These are phyloP conservation scores for Parasteatoda tepidariorum DNA, from an alignment of 1,140 invertebrate species.

Conservation along the genomic window DNA sequence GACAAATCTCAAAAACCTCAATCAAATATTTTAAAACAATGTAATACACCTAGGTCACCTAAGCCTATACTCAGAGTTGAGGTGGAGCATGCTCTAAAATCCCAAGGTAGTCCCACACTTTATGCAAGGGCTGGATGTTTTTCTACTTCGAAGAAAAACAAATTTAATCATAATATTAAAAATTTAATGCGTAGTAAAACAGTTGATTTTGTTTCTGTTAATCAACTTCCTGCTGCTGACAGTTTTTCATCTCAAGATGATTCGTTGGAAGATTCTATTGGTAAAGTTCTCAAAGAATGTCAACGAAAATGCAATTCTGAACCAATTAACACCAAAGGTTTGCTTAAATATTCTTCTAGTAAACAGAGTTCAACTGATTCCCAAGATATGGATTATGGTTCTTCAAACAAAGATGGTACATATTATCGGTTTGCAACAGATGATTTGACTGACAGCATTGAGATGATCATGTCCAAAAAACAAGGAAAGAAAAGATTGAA, in stretches of 20 bases:
- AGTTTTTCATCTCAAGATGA: slow-evolving; percentile 71
- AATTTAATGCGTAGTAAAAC: slow-evolving; percentile 62
- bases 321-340: slow-evolving; percentile 23
- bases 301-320: slow-evolving; percentile 39
- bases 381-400: slow-evolving; percentile 51
- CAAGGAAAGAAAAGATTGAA: slow-evolving; percentile 49
- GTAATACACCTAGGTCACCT: slow-evolving; percentile 26
- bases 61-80: slow-evolving; percentile 57
- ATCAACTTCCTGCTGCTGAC: slow-evolving; percentile 68
- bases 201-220: slow-evolving; percentile 68
- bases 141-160: slow-evolving; percentile 61
- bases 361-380: slow-evolving; percentile 46
- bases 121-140: slow-evolving; percentile 60
- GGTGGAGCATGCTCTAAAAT: slow-evolving; percentile 55
- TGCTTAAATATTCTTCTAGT: slow-evolving; percentile 17
- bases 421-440: slow-evolving; percentile 57
- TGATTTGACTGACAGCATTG: slow-evolving; percentile 57
- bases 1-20: slow-evolving; percentile 48
- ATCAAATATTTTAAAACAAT: slow-evolving; percentile 9
- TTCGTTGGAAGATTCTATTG: slow-evolving; percentile 67
- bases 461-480: slow-evolving; percentile 58
- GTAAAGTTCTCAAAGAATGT: slow-evolving; percentile 66
- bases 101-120: slow-evolving; percentile 60
- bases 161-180: slow-evolving; percentile 39
- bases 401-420: slow-evolving; percentile 53